These are phyloP conservation scores for Anguilla pacifica DNA, from an alignment of 2,797 vertebrate genomes.

Conservation along the genomic window DNA sequence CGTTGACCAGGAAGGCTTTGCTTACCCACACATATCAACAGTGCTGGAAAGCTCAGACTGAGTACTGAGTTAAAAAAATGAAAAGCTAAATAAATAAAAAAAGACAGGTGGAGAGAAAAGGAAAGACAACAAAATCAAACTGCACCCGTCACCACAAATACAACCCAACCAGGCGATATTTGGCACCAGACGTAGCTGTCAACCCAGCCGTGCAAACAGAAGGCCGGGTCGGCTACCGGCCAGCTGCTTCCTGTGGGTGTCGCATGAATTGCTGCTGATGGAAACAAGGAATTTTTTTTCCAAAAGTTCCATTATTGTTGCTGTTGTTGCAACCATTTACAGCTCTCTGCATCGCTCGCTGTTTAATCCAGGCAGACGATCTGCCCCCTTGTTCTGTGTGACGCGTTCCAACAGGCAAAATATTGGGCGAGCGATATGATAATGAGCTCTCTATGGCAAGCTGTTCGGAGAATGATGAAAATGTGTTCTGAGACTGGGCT, in stretches of 20 bases:
- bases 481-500: conserved; percentile 3
- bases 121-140: background rate
- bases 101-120: background rate
- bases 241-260: conserved; percentile 1
- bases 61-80: background rate
- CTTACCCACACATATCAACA: background rate
- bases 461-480: conserved; percentile 10
- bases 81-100: background rate
- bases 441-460: conserved; percentile 5
- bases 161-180: background rate
- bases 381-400: background rate
- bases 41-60: background rate
- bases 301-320: background rate
- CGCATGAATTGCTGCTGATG: background rate
- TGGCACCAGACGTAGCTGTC: background rate
- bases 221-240: background rate
- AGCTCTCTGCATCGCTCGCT: background rate
- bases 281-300: background rate
- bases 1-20: background rate
- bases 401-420: background rate
- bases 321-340: background rate
- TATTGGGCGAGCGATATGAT: background rate
- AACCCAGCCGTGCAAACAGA: background rate
- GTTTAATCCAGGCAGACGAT: background rate
- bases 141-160: background rate